Percentiles rank a stretch among this genome's conserved stretches.
These are phyloP conservation scores for Gymnocypris eckloni DNA, from an alignment of 2,797 vertebrate genomes.

Conservation along the genomic window DNA sequence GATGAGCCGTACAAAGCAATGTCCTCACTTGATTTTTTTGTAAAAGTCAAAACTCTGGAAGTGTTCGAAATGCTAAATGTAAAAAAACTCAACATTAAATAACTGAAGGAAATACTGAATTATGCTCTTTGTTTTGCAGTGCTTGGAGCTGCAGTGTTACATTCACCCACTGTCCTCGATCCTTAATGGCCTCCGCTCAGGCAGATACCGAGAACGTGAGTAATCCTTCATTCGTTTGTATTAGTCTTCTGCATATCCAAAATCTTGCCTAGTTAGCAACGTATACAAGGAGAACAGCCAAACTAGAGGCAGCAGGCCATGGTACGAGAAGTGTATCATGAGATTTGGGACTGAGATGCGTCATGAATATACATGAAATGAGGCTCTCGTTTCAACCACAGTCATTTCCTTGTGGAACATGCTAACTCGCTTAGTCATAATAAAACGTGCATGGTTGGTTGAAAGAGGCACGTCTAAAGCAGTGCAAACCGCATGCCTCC, in stretches of 20 bases:
- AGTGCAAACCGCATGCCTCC: constrained; percentile 28
- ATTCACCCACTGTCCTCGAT: constrained; percentile 82
- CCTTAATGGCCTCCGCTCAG: constrained; percentile 81
- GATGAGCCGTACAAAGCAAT: background rate
- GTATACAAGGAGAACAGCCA: constrained; percentile 35
- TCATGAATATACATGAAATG: constrained; percentile 53
- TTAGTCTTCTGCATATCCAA: constrained; percentile 14
- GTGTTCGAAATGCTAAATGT: background rate
- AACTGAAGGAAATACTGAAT: constrained; percentile 41
- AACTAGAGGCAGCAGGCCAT: constrained; percentile 43
- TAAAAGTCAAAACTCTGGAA: background rate
- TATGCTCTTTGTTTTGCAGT: constrained; percentile 69
- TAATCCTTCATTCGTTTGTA: constrained; percentile 49
- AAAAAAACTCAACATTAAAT: constrained; percentile 7
- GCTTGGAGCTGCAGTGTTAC: constrained; percentile 81
- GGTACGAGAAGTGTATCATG: constrained; percentile 52
- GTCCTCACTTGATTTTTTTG: background rate
- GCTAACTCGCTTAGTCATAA: constrained; percentile 41
- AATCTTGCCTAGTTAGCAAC: background rate
- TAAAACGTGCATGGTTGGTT: constrained; percentile 33
- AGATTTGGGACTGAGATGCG: constrained; percentile 61
- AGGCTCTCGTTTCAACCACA: constrained; percentile 63
- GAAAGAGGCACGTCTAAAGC: constrained; percentile 14
- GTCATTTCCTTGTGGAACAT: constrained; percentile 59
- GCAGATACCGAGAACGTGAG: constrained; percentile 84